Conservation (phyloP, 1,140 invertebrate genomes). For the Aphelinus certus region DNA sequence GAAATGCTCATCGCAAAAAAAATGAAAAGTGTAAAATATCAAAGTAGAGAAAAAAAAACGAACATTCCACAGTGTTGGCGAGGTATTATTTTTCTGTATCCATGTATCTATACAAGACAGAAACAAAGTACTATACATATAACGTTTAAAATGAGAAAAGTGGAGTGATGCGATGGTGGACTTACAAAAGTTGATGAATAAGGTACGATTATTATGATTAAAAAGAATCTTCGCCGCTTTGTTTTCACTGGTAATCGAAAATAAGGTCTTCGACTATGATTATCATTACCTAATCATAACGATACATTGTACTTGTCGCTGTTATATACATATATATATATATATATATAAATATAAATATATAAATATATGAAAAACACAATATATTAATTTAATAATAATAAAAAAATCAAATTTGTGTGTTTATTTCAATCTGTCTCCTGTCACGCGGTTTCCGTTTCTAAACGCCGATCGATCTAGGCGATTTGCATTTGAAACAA, state of each 20-base stretch:
- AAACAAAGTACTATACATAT: slow-evolving; percentile 49
- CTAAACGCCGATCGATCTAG: background rate
- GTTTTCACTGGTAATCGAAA: slow-evolving; percentile 56
- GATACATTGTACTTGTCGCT: slow-evolving; percentile 63
- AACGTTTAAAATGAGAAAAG: slow-evolving; percentile 31
- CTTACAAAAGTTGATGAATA: slow-evolving; percentile 5
- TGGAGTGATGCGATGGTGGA: background rate
- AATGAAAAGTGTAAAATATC: slow-evolving; percentile 19
- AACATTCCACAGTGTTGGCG: slow-evolving; percentile 59
- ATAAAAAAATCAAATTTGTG: slow-evolving; percentile 56
- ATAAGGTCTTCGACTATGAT: slow-evolving; percentile 56
- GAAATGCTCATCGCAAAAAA: background rate
- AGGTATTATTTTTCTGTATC: slow-evolving; percentile 65
- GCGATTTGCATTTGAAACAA: too few species aligned
- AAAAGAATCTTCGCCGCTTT: slow-evolving; percentile 50
- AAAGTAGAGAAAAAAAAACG: slow-evolving; percentile 10
- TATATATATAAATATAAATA: slow-evolving; percentile 51
- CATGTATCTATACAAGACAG: slow-evolving; percentile 60
- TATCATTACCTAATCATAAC: slow-evolving; percentile 62
- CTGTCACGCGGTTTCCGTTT: background rate
- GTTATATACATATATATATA: slow-evolving; percentile 60
- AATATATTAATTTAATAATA: slow-evolving; percentile 64
- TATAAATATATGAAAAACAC: slow-evolving; percentile 51
- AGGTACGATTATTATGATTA: slow-evolving; percentile 47
- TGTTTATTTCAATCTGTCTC: slow-evolving; percentile 29